phyloP scores from a whole-genome alignment of 2,797 vertebrate genomes.

The Anolis apletophallus region DNA sequence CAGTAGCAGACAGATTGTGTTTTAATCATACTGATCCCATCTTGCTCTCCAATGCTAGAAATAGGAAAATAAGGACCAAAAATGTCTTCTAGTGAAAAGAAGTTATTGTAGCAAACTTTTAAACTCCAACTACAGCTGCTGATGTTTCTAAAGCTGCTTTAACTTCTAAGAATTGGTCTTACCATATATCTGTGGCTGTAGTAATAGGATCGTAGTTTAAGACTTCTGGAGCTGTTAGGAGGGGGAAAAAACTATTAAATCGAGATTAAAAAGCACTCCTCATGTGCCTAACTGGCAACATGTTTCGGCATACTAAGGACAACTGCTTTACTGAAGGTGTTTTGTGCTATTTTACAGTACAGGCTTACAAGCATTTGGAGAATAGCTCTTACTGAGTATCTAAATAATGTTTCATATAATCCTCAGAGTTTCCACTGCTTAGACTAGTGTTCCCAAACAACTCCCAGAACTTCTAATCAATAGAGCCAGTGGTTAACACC shows the following conservation, averaged over 20 bases:
- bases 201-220: conserved; percentile 97
- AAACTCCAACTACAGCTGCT: neutral
- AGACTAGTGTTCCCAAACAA: too few relatives aligned
- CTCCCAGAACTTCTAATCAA: too few relatives aligned
- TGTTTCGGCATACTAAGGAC: neutral
- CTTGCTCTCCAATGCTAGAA: neutral
- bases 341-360: conserved; percentile 15
- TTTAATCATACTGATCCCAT: neutral
- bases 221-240: conserved; percentile 91
- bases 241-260: conserved; percentile 9
- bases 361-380: neutral
- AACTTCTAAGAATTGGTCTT: conserved; percentile 65
- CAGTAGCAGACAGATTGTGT: neutral
- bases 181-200: conserved; percentile 95
- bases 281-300: neutral
- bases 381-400: neutral
- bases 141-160: neutral
- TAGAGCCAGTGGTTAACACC: too few relatives aligned
- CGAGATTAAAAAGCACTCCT: neutral
- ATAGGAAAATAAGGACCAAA: neutral
- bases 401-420: too few relatives aligned
- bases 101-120: neutral
- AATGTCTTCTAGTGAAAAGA: neutral
- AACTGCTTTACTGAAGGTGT: neutral
- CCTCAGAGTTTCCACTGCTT: neutral